Percentiles rank a stretch among this genome's conserved stretches.
Evolutionary conservation across 2,797 vertebrate species (phyloP).

Genomic region (Pempheris klunzingeri): DNA sequence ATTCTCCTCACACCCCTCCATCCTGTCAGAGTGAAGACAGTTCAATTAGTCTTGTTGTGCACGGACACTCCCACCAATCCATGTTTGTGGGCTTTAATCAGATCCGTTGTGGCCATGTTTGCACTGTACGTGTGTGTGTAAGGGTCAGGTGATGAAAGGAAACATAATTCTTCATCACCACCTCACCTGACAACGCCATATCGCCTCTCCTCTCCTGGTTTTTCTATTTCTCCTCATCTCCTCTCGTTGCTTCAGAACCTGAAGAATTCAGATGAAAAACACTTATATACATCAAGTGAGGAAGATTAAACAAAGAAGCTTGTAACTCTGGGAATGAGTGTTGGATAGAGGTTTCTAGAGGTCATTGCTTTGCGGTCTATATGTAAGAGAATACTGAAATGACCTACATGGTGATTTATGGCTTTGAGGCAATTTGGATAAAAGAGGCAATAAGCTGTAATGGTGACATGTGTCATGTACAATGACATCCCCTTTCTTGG

Average conservation of each 20-base stretch:
- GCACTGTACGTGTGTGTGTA: constrained; percentile 11
- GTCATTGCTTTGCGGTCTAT: constrained; percentile 1
- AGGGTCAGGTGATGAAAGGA: constrained; percentile 46
- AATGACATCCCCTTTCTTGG: constrained; percentile 5
- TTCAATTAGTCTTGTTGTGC: constrained; percentile 82
- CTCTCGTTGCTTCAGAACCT: not conserved
- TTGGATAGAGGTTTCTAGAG: constrained; percentile 8
- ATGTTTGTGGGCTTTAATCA: constrained; percentile 82
- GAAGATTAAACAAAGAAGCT: constrained; percentile 11
- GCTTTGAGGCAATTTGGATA: constrained; percentile 53
- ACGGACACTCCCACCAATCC: constrained; percentile 78
- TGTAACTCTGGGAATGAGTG: constrained; percentile 13
- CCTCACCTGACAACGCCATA: constrained; percentile 28
- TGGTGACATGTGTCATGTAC: constrained; percentile 17
- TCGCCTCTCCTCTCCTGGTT: constrained; percentile 27
- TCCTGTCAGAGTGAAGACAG: constrained; percentile 64
- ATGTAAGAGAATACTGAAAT: constrained; percentile 25
- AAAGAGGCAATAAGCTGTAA: constrained; percentile 44
- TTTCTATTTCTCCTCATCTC: constrained; percentile 3
- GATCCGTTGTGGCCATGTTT: constrained; percentile 19
- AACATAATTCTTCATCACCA: constrained; percentile 59
- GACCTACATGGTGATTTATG: constrained; percentile 43
- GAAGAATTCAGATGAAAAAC: constrained; percentile 22
- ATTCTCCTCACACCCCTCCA: constrained; percentile 46
- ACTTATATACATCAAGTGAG: constrained; percentile 16